Base-by-base conservation (phyloP, 2,113 vertebrate species). In the Verasper variegatus region DNA sequence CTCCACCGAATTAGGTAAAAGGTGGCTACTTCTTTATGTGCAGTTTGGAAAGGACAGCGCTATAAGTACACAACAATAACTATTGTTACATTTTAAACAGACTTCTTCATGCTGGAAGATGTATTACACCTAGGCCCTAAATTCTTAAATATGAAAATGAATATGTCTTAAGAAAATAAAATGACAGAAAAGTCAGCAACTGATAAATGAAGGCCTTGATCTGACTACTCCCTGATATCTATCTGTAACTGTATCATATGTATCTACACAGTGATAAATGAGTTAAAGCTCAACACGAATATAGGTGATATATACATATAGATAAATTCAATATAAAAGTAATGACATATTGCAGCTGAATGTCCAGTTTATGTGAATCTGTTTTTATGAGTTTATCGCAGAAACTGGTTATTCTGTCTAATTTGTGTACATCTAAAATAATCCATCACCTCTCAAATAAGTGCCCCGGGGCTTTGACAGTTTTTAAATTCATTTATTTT, bases 1-100 rank as follows among this genome's bases (percentile, higher is more conserved):
- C 60, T 74, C 45, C 52, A 64, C 51, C 21, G 54, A 90, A 87
- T 69, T 15, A 86, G 83, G 81, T 74, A 47, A 84, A 86, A 77
- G 64, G 81, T 87, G 3, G 0, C 13, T 56, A 24, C 3, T 35
- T 14, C 20, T 37, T 21, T 26, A 31, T 7, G 27, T 9, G 27
- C 13, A 63, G 45, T 31, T 20, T 54, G 17, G 40, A 27, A 72
- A 71, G 18, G 59, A 0, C 40, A 13, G 24, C 35, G 8, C 8
- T 12, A 21, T 5, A 31, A 69, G 24, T 9, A 49, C 42, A n/a
- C 12, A 71, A 49, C 15, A 45, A 45, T 20, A 2, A 12, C 61
- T 35, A 26, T 1, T 35, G 20, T 27, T 61, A 7, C 14, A 1
- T 26, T 65, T 68, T n/a, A 64, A 68, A 64, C 40, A 10, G 24